Evolutionary conservation across 1,140 invertebrate genomes (phyloP).

Genomic region (Euborellia annulipes): DNA sequence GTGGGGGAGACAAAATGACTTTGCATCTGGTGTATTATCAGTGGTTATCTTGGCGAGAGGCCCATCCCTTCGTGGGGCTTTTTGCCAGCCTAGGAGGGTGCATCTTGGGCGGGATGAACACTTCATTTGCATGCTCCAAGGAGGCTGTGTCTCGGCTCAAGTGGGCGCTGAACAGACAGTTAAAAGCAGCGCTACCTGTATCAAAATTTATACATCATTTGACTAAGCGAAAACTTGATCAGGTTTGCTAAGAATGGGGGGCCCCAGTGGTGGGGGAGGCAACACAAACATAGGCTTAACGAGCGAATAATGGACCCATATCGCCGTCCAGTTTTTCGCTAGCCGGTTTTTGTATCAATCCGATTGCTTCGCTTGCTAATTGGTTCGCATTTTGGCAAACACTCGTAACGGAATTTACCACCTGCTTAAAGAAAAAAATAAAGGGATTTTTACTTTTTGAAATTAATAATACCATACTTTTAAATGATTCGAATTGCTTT

Average conservation of each 20-base stretch:
- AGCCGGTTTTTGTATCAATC: no score
- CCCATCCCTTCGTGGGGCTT: background rate
- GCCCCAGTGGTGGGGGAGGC: background rate
- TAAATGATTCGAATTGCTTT: no score
- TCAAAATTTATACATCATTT: constrained; percentile 18
- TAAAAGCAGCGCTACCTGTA: constrained; percentile 10
- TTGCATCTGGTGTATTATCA: no score
- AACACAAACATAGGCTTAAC: constrained; percentile 13
- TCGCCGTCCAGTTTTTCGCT: no score
- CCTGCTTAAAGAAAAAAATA: no score
- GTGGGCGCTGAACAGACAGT: no score
- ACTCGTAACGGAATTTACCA: no score
- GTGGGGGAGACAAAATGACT: background rate
- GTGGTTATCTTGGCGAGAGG: no score
- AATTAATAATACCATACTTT: no score
- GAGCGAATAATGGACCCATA: constrained; percentile 14
- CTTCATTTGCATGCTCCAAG: constrained; percentile 11
- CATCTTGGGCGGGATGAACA: constrained; percentile 3
- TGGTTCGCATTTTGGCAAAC: no score
- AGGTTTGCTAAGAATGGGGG: constrained; percentile 1
- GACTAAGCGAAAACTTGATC: constrained; percentile 18
- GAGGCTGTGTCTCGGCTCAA: background rate
- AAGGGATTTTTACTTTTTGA: no score
- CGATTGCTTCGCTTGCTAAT: no score
- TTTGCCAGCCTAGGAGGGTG: background rate